Percentiles rank a stretch among this genome's conserved stretches.
phyloP scores from a whole-genome alignment of 2,888 invertebrate species.

The Itoplectis maculator region DNA sequence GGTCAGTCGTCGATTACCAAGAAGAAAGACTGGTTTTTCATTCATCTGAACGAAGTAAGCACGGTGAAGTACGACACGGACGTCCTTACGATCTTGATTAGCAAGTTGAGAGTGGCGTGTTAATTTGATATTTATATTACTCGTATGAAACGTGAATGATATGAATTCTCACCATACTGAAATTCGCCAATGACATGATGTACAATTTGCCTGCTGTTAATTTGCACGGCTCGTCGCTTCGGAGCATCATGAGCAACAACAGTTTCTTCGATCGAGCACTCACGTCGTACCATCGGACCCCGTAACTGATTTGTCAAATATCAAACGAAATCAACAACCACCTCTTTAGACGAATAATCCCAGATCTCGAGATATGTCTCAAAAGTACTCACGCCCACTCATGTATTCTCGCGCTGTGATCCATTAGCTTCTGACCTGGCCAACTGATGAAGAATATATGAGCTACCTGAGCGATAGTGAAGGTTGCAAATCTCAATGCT shows the following conservation, averaged over 20 bases:
- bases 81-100: slow-evolving; percentile 71
- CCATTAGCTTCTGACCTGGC: slow-evolving; percentile 57
- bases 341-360: too few relatives aligned
- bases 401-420: slow-evolving; percentile 52
- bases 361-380: not conserved
- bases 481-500: slow-evolving; percentile 49
- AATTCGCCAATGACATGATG: slow-evolving; percentile 39
- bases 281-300: not conserved
- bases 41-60: slow-evolving; percentile 69
- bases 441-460: slow-evolving; percentile 58
- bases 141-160: not conserved
- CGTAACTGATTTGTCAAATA: slow-evolving; percentile 38
- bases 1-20: too few relatives aligned
- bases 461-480: slow-evolving; percentile 41
- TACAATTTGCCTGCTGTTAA: slow-evolving; percentile 41
- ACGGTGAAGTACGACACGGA: slow-evolving; percentile 77
- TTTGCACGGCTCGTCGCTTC: slow-evolving; percentile 28
- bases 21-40: not conserved
- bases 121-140: too few relatives aligned
- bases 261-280: slow-evolving; percentile 9
- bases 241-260: slow-evolving; percentile 27
- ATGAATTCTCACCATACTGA: slow-evolving; percentile 35
- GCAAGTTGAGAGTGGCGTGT: too few relatives aligned
- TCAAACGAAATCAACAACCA: too few relatives aligned
- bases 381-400: slow-evolving; percentile 43